phyloP scores from a whole-genome alignment of 2,797 vertebrate genomes.

The Acanthiza pusilla region DNA sequence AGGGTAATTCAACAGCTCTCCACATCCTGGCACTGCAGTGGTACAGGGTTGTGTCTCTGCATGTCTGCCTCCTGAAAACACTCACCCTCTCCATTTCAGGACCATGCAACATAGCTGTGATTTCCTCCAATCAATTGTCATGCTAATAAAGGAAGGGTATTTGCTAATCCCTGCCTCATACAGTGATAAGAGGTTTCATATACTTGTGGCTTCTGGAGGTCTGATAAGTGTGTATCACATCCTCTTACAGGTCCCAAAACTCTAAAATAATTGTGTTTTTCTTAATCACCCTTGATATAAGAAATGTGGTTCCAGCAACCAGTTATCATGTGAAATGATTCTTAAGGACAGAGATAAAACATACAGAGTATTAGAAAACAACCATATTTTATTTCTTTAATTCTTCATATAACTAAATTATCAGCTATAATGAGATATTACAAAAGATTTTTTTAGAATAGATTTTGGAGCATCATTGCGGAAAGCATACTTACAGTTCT shows the following conservation, averaged over 20 bases:
- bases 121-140: neutral
- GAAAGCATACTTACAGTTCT: conserved; percentile 26
- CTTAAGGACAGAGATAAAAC: conserved; percentile 11
- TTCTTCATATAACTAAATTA: conserved; percentile 24
- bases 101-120: neutral
- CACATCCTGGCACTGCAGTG: neutral
- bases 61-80: neutral
- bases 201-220: neutral
- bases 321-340: conserved; percentile 8
- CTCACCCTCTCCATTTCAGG: neutral
- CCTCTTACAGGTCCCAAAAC: neutral
- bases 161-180: neutral
- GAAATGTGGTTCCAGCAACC: neutral
- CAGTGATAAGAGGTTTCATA: neutral
- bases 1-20: neutral
- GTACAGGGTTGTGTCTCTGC: neutral
- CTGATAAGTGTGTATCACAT: neutral
- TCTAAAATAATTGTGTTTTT: conserved; percentile 20
- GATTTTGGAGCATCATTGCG: neutral
- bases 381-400: conserved; percentile 21
- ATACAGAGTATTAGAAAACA: neutral
- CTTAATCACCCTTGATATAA: conserved; percentile 1
- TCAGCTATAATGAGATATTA: neutral
- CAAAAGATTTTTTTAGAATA: neutral
- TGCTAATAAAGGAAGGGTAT: neutral